A percentile compares a stretch with the other conserved stretches of the same genome.
These are phyloP conservation scores for Ictalurus furcatus DNA, from an alignment of 2,113 vertebrate species.

Conservation along the genomic window DNA sequence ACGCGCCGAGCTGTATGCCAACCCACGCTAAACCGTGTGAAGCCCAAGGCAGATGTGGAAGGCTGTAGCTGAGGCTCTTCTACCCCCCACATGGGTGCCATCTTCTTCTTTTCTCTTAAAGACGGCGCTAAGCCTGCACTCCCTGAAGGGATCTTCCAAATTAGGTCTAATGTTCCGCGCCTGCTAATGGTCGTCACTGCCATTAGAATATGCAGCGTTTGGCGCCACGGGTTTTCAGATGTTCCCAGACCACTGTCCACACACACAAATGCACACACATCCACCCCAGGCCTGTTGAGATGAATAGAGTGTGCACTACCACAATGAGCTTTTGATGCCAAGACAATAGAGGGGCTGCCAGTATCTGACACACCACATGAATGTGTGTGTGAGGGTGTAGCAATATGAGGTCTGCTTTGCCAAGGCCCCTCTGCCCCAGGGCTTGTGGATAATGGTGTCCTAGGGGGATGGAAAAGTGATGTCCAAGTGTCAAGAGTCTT, in stretches of 20 bases:
- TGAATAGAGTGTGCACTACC: constrained; percentile 81
- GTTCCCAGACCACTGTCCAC: constrained; percentile 45
- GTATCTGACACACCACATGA: constrained; percentile 42
- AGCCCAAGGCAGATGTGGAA: constrained; percentile 36
- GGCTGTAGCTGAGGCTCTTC: constrained; percentile 63
- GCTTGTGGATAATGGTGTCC: constrained; percentile 74
- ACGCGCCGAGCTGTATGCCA: not conserved
- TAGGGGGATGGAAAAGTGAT: constrained; percentile 75
- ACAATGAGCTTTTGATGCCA: constrained; percentile 84
- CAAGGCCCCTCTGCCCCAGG: constrained; percentile 65
- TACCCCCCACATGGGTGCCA: constrained; percentile 70
- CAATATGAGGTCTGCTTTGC: constrained; percentile 76
- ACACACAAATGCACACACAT: constrained; percentile 34
- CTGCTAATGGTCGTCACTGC: constrained; percentile 76
- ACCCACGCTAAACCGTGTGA: constrained; percentile 11
- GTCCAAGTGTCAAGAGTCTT: constrained; percentile 75
- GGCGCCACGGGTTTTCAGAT: constrained; percentile 63
- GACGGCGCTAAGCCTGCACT: constrained; percentile 66
- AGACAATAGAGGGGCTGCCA: constrained; percentile 80
- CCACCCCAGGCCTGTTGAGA: constrained; percentile 62
- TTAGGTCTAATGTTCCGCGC: constrained; percentile 82
- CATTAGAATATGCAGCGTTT: constrained; percentile 73
- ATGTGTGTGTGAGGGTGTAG: constrained; percentile 64
- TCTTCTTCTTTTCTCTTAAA: constrained; percentile 68
- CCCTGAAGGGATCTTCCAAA: constrained; percentile 81